phyloP scores from a whole-genome alignment of 2,797 vertebrate species.

The Ara ararauna region DNA sequence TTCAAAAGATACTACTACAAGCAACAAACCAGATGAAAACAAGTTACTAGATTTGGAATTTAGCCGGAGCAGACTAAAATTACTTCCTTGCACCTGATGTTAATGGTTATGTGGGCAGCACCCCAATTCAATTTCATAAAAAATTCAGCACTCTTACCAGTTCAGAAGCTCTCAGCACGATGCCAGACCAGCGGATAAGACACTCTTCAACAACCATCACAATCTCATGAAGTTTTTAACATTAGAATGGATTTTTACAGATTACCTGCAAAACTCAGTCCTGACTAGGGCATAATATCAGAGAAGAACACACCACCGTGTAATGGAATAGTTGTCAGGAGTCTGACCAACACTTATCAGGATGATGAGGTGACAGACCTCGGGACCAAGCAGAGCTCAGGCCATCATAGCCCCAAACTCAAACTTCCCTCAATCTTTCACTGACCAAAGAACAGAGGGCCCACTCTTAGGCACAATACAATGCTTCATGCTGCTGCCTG shows the following conservation, averaged over 20 bases:
- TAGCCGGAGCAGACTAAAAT: not conserved
- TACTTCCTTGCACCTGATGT: not conserved
- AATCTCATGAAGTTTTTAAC: not conserved
- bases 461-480: not conserved
- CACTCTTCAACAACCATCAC: not conserved
- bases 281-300: not conserved
- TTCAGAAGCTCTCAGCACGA: not conserved
- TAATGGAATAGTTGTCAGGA: not conserved
- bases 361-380: not conserved
- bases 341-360: not conserved
- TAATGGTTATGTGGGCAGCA: not conserved
- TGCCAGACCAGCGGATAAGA: not conserved
- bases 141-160: not conserved
- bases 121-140: not conserved
- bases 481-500: fast-evolving
- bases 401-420: not conserved
- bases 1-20: not conserved
- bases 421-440: not conserved
- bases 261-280: not conserved
- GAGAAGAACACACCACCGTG: not conserved
- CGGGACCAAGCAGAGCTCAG: not conserved
- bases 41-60: not conserved
- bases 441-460: not conserved
- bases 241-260: not conserved
- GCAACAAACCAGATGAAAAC: not conserved